phyloP scores from a whole-genome alignment of 2,113 vertebrate genomes.

The Clinocottus analis region DNA sequence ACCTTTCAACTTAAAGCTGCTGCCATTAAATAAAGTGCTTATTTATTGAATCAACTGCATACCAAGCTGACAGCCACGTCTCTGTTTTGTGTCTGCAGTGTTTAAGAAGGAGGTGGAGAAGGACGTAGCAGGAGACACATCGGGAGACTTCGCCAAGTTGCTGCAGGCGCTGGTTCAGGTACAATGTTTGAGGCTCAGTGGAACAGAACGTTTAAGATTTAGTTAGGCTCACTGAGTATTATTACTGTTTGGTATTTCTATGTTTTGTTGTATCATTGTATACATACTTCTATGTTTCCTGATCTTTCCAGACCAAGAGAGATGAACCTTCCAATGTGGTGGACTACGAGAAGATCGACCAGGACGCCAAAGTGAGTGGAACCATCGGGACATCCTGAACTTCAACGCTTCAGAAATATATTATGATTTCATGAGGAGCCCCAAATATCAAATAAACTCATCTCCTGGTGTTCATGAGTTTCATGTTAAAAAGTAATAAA shows the following conservation, averaged over 20 bases:
- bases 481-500: background rate
- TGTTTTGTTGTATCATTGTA: no score
- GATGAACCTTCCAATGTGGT: conserved; percentile 88
- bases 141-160: conserved; percentile 94
- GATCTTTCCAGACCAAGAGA: conserved; percentile 86
- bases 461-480: background rate
- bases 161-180: conserved; percentile 94
- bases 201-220: no score
- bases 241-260: background rate
- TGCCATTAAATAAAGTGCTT: background rate
- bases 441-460: no score
- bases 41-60: background rate
- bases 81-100: conserved; percentile 77
- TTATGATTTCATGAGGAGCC: no score
- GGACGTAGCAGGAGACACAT: conserved; percentile 94
- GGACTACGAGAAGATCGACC: conserved; percentile 93
- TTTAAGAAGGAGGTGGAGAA: conserved; percentile 97
- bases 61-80: no score
- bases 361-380: conserved; percentile 91
- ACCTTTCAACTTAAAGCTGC: background rate
- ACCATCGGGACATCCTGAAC: background rate
- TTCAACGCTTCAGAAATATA: background rate
- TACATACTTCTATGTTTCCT: background rate
- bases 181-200: no score
- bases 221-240: background rate